These are phyloP conservation scores for Ammospiza nelsoni DNA, from an alignment of 2,113 vertebrate genomes.

Conservation along the genomic window DNA sequence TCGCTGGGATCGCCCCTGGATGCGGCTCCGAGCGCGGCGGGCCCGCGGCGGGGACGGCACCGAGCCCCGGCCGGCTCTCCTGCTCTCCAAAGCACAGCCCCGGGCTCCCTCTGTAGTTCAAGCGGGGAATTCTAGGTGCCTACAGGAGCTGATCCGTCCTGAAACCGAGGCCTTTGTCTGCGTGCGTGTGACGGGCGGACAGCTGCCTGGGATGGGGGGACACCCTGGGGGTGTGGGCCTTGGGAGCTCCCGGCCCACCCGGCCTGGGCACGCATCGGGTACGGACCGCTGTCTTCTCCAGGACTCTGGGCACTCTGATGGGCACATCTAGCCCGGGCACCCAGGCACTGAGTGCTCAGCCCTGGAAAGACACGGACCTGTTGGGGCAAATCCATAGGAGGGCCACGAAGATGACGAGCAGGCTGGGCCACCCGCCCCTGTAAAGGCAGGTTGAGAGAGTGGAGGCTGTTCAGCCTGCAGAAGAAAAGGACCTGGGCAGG, in stretches of 20 bases:
- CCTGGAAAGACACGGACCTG: no score
- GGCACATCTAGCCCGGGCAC: background rate
- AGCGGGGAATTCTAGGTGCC: background rate
- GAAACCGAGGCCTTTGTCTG: accelerated
- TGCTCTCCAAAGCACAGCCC: background rate
- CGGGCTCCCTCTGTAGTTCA: slow-evolving; percentile 56
- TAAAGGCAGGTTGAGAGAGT: background rate
- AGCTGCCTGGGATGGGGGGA: accelerated
- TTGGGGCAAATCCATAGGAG: background rate
- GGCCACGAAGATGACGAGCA: background rate
- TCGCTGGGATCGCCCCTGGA: accelerated
- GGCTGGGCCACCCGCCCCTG: accelerated
- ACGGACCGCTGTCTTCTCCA: background rate
- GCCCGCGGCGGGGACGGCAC: background rate
- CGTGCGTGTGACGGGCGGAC: accelerated
- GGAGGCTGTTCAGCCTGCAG: background rate
- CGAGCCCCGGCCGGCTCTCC: background rate
- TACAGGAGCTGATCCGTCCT: background rate
- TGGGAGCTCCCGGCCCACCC: background rate
- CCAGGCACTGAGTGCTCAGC: background rate
- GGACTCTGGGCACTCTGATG: accelerated
- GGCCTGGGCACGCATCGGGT: background rate
- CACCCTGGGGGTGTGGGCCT: accelerated
- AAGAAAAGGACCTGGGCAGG: background rate
- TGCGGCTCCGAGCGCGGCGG: accelerated